These are phyloP conservation scores for Ahaetulla prasina DNA, from an alignment of 2,113 vertebrate genomes.

Conservation along the genomic window DNA sequence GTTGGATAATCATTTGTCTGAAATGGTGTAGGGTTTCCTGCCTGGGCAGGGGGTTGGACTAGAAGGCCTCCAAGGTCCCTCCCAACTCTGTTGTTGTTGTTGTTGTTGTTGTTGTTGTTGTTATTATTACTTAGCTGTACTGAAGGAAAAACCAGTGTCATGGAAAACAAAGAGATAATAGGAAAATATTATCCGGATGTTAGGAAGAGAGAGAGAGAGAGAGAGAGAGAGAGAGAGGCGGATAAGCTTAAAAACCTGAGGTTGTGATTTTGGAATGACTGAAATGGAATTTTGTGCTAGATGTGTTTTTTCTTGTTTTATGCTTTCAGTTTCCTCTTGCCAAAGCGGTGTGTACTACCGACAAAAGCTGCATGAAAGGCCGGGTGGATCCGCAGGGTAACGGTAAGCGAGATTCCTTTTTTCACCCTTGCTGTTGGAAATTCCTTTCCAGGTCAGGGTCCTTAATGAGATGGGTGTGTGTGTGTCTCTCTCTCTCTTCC, in stretches of 20 bases:
- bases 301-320: not conserved
- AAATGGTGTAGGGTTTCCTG: too few species aligned
- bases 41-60: too few species aligned
- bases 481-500: too few species aligned
- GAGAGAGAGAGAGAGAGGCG: not conserved
- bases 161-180: too few species aligned
- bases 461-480: not conserved
- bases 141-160: not conserved
- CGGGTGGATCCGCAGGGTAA: conserved; percentile 67
- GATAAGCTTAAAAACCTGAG: not conserved
- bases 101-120: too few species aligned
- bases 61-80: too few species aligned
- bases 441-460: not conserved
- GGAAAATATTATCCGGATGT: not conserved
- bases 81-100: too few species aligned
- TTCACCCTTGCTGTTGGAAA: not conserved
- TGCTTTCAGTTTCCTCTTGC: conserved; percentile 47
- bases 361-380: conserved; percentile 69
- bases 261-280: not conserved
- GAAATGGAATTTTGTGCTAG: not conserved
- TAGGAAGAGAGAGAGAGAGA: not conserved
- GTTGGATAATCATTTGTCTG: too few species aligned
- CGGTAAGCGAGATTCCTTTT: conserved; percentile 59
- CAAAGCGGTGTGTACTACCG: conserved; percentile 64
- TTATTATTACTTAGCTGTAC: too few species aligned